Percentiles rank a stretch among this genome's conserved stretches.
Evolutionary conservation across 1,140 invertebrate genomes (phyloP).

Genomic region (Orchesella cincta): DNA sequence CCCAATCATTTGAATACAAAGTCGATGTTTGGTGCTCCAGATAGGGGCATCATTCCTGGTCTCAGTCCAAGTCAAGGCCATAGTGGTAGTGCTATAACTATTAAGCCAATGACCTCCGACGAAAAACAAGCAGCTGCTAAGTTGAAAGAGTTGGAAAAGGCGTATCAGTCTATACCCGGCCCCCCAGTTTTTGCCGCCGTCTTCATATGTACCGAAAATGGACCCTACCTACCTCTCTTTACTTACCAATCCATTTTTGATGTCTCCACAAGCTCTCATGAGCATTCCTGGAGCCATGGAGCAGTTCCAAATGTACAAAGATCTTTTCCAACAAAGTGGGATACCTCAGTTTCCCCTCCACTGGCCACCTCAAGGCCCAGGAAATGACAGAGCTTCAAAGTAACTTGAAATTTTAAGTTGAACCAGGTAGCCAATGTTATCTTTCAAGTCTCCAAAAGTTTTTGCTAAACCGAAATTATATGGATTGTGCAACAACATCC

Average conservation of each 20-base stretch:
- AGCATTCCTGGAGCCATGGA: constrained; percentile 53
- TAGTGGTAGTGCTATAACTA: constrained; percentile 8
- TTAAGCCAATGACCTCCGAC: not conserved
- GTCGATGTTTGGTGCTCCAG: not conserved
- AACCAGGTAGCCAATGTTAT: too few species aligned
- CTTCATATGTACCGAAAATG: constrained; percentile 52
- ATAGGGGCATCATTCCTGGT: not conserved
- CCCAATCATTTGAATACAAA: constrained; percentile 10
- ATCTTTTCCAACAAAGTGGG: constrained; percentile 50
- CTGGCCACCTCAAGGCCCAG: constrained; percentile 33
- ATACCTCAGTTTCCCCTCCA: constrained; percentile 36
- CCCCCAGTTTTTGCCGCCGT: constrained; percentile 18
- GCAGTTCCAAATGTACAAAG: constrained; percentile 58
- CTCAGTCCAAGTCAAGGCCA: constrained; percentile 4
- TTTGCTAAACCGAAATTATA: too few species aligned
- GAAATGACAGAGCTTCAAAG: constrained; percentile 39
- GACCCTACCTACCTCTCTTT: constrained; percentile 56
- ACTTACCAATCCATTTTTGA: constrained; percentile 51
- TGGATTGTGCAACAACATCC: too few species aligned
- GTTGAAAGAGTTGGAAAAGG: constrained; percentile 28
- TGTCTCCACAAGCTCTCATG: constrained; percentile 50
- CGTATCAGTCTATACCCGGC: constrained; percentile 14
- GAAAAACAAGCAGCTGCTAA: not conserved
- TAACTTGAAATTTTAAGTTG: too few species aligned
- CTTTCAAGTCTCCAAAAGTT: not conserved